Base-by-base conservation (phyloP, 2,888 invertebrate species). In the Yponomeuta cagnagella region DNA sequence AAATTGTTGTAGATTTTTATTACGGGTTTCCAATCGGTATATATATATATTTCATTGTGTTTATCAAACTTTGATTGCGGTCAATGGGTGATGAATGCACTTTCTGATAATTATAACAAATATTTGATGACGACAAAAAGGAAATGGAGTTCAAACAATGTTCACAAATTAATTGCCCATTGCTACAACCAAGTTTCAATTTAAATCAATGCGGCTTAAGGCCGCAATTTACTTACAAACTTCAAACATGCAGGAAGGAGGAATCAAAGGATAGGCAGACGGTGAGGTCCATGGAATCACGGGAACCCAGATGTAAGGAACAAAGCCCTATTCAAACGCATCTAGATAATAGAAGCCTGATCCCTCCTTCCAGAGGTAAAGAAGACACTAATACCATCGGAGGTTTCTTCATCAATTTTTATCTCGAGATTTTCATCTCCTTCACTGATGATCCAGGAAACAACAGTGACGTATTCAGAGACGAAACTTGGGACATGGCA, bases 401-500 rank as follows among this genome's bases (percentile, higher is more conserved):
- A 77, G 76, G 86, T 83, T 74, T 81, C 78, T 76, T 82, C 76
- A 76, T 90, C 87, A 74, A 88, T 80, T 80, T 88, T 87, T 75
- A 89, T 93, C 84, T 89, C 93, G 80, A 90, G 15, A 52, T 9
- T 86, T 72, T 89, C 84, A 71, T 84, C 82, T 73, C 93, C 94
- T 85, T 95, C 96, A 85, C 95, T 95, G 93, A 96, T 95, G 86
- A 97, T 94, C 97, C 97, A 98, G 79, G 96, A 96, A 78, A 95
- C 94, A 80, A 97, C 96, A 82, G 92, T 93, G 81, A 97, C 97
- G 90, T 96, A 97, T 93, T 98, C 97, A 82, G 97, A 96, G 77
- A 97, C 97, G 93, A 97, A 97, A 93, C 97, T 97, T 80, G 97
- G 97, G 88, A 98, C 97, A 92, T 97, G 97, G 93, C 97, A 98